phyloP scores from a whole-genome alignment of 2,113 vertebrate genomes.

The Megaceryle maxima region DNA sequence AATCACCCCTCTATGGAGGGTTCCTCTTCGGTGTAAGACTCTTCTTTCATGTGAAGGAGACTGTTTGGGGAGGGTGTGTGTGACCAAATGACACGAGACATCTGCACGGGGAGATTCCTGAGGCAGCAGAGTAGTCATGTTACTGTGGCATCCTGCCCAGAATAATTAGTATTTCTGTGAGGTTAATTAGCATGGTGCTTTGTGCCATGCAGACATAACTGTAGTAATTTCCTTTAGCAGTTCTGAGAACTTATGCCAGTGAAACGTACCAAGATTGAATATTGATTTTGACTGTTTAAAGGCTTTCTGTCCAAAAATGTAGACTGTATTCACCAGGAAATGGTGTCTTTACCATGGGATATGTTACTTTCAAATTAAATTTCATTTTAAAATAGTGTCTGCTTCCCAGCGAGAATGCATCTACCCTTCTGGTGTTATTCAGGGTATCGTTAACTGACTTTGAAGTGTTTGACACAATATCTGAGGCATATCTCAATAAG shows the following conservation, averaged over 20 bases:
- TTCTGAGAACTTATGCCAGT: neutral
- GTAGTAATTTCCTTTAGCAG: neutral
- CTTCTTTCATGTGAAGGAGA: neutral
- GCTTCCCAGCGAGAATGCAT: neutral
- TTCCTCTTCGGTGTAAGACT: neutral
- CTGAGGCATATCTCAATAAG: neutral
- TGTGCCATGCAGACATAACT: neutral
- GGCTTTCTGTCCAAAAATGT: neutral
- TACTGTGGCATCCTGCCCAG: neutral
- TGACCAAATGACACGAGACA: neutral
- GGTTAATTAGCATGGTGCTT: constrained; percentile 11
- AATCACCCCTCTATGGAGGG: rapidly evolving
- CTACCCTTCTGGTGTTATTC: neutral
- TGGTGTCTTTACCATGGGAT: neutral
- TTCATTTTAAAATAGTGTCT: neutral
- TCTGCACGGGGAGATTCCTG: neutral
- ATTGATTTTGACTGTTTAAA: neutral
- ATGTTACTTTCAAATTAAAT: neutral
- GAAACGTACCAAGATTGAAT: neutral
- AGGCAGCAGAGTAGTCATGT: neutral
- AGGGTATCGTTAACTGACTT: neutral
- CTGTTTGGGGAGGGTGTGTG: rapidly evolving
- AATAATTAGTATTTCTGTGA: constrained; percentile 23
- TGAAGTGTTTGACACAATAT: neutral
- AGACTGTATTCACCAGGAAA: neutral